Conservation (phyloP, 2,888 invertebrate species). For the Erynnis tages region DNA sequence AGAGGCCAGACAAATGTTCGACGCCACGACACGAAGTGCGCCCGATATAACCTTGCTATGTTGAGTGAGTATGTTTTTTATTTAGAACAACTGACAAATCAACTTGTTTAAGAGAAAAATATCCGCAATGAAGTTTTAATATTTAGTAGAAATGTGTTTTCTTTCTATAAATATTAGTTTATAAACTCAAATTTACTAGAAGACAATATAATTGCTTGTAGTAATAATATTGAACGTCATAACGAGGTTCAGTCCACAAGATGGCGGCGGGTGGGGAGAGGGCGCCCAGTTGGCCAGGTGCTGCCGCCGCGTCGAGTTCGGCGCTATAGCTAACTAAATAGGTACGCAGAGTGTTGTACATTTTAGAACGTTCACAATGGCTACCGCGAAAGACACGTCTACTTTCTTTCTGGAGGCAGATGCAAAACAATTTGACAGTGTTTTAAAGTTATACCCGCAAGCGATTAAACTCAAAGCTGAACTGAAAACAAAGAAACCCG, state of each 20-base stretch:
- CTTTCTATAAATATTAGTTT: neutral
- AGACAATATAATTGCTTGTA: constrained; percentile 56
- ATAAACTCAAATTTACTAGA: constrained; percentile 42
- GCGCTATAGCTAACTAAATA: constrained; percentile 81
- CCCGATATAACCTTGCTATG: constrained; percentile 77
- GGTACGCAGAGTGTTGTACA: constrained; percentile 77
- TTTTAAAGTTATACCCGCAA: constrained; percentile 94
- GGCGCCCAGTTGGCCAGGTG: constrained; percentile 81
- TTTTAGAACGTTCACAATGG: constrained; percentile 87
- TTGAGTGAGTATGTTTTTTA: constrained; percentile 74
- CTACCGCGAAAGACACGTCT: constrained; percentile 94
- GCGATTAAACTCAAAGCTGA: constrained; percentile 95
- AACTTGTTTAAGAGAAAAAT: constrained; percentile 29
- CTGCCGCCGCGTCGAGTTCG: constrained; percentile 83
- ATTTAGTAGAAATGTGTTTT: neutral
- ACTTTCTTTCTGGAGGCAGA: constrained; percentile 96
- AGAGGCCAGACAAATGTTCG: constrained; percentile 76
- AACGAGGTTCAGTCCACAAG: constrained; percentile 72
- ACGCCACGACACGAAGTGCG: constrained; percentile 69
- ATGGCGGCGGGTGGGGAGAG: constrained; percentile 81
- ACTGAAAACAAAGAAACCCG: constrained; percentile 94
- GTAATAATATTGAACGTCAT: constrained; percentile 79
- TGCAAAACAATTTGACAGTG: constrained; percentile 92
- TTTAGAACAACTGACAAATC: constrained; percentile 34
- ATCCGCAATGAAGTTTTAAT: constrained; percentile 29